phyloP scores from a whole-genome alignment of 2,888 invertebrate genomes.

The Bhutanitis thaidina region DNA sequence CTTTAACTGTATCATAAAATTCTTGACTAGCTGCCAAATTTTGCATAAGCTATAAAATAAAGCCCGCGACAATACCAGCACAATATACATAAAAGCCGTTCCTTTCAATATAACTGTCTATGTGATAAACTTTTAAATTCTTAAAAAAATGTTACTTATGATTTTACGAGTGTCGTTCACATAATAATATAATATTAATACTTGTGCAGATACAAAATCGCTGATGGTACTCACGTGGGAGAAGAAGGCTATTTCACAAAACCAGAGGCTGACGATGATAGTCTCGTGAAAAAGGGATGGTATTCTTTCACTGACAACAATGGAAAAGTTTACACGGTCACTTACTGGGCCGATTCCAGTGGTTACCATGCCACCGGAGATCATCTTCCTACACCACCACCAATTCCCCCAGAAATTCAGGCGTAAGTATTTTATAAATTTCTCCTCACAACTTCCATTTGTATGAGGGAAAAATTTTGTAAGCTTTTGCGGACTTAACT shows the following conservation, averaged over 20 bases:
- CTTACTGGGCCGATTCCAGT: conserved; percentile 67
- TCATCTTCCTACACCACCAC: conserved; percentile 66
- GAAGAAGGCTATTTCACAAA: conserved; percentile 65
- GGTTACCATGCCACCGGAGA: conserved; percentile 71
- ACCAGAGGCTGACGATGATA: conserved; percentile 54
- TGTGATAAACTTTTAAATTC: no score
- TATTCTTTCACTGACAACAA: conserved; percentile 64
- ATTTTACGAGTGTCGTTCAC: no score
- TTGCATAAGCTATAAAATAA: conserved; percentile 26
- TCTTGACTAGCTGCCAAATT: conserved; percentile 23
- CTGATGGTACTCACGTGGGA: conserved; percentile 66
- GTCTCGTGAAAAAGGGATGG: conserved; percentile 70
- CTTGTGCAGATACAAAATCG: conserved; percentile 55
- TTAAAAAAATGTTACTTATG: no score
- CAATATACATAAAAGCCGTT: no score
- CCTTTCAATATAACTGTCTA: no score
- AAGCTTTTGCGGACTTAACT: no score
- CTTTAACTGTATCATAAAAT: conserved; percentile 30
- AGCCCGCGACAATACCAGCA: neutral
- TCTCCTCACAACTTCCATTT: no score
- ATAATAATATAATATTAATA: no score
- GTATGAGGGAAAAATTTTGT: no score
- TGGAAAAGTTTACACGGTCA: conserved; percentile 65
- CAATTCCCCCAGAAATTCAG: conserved; percentile 58
- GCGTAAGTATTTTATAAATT: conserved; percentile 49